phyloP scores from a whole-genome alignment of 2,113 vertebrate species.

The Orcinus orca region DNA sequence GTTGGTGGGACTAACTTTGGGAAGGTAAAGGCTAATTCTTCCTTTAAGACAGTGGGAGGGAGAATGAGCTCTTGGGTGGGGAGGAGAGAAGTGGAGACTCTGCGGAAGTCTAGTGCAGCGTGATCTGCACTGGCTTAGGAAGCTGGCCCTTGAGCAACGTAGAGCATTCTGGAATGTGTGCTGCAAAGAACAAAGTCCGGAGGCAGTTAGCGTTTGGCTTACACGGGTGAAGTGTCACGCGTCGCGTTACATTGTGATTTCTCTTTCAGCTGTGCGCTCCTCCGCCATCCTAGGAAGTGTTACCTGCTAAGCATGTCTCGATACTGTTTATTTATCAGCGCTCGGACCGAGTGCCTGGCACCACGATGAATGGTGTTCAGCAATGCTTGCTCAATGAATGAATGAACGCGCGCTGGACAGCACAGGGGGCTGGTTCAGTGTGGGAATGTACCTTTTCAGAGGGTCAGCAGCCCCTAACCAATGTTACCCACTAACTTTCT shows the following conservation, averaged over 20 bases:
- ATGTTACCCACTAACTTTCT: accelerated
- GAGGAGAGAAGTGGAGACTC: neutral
- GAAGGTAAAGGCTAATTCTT: neutral
- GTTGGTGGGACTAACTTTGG: neutral
- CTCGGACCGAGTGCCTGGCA: neutral
- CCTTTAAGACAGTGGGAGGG: neutral
- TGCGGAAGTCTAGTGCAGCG: neutral
- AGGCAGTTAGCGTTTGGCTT: neutral
- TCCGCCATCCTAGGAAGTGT: neutral
- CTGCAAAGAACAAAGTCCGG: neutral
- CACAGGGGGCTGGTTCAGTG: accelerated
- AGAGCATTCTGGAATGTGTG: neutral
- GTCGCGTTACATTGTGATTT: accelerated
- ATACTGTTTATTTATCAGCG: accelerated
- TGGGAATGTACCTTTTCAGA: accelerated
- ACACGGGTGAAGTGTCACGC: accelerated
- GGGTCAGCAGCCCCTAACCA: accelerated
- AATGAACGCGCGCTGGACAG: accelerated
- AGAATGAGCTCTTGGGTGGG: neutral
- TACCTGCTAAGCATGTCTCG: neutral
- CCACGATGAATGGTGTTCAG: accelerated
- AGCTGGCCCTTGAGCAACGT: neutral
- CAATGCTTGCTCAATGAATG: accelerated
- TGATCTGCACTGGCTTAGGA: neutral
- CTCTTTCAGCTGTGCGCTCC: neutral